Evolutionary conservation across 2,113 vertebrate species (phyloP).

Genomic region (Lepisosteus oculatus): DNA sequence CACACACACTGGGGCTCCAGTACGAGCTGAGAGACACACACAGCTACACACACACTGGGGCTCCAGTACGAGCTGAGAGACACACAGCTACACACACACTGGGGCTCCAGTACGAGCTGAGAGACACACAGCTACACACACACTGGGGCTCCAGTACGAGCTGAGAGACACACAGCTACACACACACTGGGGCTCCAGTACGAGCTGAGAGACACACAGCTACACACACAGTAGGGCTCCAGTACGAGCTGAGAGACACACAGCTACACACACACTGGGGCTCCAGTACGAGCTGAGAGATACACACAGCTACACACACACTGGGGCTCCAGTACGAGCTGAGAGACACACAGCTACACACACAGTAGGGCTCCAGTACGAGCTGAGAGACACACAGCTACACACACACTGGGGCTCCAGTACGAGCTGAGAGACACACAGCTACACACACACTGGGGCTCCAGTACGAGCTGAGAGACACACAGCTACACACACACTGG

Average conservation of each 20-base stretch:
- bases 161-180: conserved; percentile 5
- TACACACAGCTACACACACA: too few relatives aligned
- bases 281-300: too few relatives aligned
- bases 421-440: neutral
- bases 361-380: neutral
- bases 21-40: neutral
- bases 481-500: neutral
- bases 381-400: conserved; percentile 4
- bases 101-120: too few relatives aligned
- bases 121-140: neutral
- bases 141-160: neutral
- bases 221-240: neutral
- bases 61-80: too few relatives aligned
- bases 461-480: neutral
- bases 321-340: too few relatives aligned
- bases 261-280: neutral
- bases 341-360: conserved; percentile 1
- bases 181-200: neutral
- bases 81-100: too few relatives aligned
- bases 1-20: neutral
- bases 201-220: neutral
- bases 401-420: neutral
- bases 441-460: neutral
- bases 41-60: neutral
- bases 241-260: neutral